Base-by-base conservation (phyloP, 1,140 invertebrate genomes). In the Apis mellifera region DNA sequence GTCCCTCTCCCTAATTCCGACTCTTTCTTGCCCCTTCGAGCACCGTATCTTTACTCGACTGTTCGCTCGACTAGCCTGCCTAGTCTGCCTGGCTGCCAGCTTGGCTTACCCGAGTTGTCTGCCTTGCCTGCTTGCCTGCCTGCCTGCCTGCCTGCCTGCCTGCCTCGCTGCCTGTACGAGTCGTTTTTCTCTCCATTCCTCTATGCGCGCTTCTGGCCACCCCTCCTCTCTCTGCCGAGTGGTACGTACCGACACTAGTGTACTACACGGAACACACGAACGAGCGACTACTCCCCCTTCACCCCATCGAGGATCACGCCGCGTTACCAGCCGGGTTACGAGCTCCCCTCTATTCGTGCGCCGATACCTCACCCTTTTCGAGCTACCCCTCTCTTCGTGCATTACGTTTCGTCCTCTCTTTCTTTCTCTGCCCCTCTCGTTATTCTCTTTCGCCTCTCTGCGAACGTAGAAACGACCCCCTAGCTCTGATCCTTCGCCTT, bases 261-360 rank as follows among this genome's bases (percentile, higher is more conserved):
- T 15, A 23, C 50, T 65, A 76, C 54, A 60, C 50, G 48, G 57
- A 23, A 50, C 64, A 50, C 79, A 75, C 73, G 69, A 19, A 55
- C 76, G 55, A 26, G n/a, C 62, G 60, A 66, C 69, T 48, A 62
- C 57, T 86, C 70, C 77, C 73, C 78, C 70, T 86, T 68, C 82
- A 26, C 70, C 77, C 81, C 74, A 78, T 50, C 57, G 55, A 55
- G 74, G 74, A 69, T 69, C 62, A 26, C 59, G n/a, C 59, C 52
- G 68, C 72, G 84, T 86, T 86, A 86, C 84, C 76, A 86, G 84
- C 81, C 78, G 76, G 81, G 81, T 87, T 87, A 86, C 71, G 55
- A 87, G 52, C 81, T 86, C 60, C 84, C 84, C 74, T 19, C 68
- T 73, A 64, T 86, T 65, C 72, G 71, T 59, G 71, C 75, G 21